Conservation (phyloP, 1,140 invertebrate species). For the Physella acuta region DNA sequence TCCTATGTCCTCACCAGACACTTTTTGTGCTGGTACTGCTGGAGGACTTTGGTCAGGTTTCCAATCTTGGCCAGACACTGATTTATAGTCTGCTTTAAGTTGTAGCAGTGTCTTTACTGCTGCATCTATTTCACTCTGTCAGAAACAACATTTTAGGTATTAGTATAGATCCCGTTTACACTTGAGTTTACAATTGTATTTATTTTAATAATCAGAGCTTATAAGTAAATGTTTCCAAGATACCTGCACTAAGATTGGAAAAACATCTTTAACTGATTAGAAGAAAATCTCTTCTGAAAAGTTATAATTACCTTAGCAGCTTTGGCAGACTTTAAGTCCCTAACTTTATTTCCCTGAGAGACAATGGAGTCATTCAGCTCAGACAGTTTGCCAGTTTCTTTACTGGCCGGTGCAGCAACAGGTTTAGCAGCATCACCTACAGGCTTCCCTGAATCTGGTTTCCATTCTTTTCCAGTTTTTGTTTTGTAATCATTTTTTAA, state of each 20-base stretch:
- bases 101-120: constrained; percentile 77
- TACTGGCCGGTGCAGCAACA: constrained; percentile 7
- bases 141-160: not conserved
- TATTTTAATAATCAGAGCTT: not conserved
- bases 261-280: no score
- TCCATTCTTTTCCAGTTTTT: constrained; percentile 65
- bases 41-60: no score
- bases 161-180: no score
- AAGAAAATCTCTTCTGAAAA: no score
- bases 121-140: constrained; percentile 64
- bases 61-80: no score
- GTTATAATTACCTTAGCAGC: constrained; percentile 50
- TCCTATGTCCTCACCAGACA: no score
- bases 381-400: constrained; percentile 56
- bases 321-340: constrained; percentile 59
- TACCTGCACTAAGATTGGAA: no score
- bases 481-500: constrained; percentile 80
- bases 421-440: constrained; percentile 19
- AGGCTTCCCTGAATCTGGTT: constrained; percentile 34
- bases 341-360: constrained; percentile 69
- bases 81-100: no score
- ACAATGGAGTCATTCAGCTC: constrained; percentile 66
- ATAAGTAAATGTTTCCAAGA: not conserved
- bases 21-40: no score
- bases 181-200: no score